These are phyloP conservation scores for Drosophila equinoxialis DNA, from an alignment of 1,140 invertebrate species.

Conservation along the genomic window DNA sequence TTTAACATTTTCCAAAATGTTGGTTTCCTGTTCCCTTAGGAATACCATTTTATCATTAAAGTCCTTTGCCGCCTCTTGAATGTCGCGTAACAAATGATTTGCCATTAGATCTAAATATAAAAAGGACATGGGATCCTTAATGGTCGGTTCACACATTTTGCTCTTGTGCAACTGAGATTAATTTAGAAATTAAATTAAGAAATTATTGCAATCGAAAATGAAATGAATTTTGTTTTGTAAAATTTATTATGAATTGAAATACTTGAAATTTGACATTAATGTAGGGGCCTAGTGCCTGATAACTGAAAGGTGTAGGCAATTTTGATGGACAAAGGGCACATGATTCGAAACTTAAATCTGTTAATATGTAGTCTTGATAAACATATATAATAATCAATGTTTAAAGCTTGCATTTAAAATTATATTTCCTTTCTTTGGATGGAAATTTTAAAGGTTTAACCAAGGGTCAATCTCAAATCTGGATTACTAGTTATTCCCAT, in stretches of 20 bases:
- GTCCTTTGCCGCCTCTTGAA: constrained; percentile 32
- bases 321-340: no score
- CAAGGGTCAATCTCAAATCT: no score
- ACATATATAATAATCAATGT: no score
- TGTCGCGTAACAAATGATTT: constrained; percentile 34
- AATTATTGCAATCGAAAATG: not conserved
- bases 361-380: no score
- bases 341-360: no score
- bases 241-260: no score
- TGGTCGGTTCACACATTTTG: constrained; percentile 35
- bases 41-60: constrained; percentile 48
- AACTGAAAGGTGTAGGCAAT: no score
- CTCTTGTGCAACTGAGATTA: not conserved
- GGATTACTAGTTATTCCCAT: not conserved
- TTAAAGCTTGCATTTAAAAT: no score
- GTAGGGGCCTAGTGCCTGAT: no score
- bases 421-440: no score
- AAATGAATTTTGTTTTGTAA: not conserved
- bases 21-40: constrained; percentile 40
- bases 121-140: constrained; percentile 42
- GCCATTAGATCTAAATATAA: constrained; percentile 44
- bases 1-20: constrained; percentile 32
- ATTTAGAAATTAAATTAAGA: not conserved
- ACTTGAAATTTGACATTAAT: no score
- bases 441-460: no score